These are phyloP conservation scores for Drosophila antonietae DNA, from an alignment of 2,888 invertebrate species.

Conservation along the genomic window DNA sequence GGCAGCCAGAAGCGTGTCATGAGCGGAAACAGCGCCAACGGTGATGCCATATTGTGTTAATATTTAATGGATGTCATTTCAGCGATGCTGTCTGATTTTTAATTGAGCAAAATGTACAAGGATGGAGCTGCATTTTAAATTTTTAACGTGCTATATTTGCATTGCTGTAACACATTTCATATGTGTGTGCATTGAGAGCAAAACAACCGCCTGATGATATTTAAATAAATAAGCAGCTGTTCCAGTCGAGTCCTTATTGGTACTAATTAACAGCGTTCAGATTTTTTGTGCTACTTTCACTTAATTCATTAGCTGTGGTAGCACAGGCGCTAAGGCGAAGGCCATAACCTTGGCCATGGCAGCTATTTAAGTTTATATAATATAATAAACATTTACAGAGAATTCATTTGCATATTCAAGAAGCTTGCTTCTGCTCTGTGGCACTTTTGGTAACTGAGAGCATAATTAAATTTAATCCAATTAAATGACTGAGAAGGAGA, in stretches of 20 bases:
- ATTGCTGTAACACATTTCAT: slow-evolving; percentile 16
- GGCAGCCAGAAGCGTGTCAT: slow-evolving; percentile 29
- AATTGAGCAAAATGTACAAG: slow-evolving; percentile 46
- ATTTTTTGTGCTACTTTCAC: slow-evolving; percentile 27
- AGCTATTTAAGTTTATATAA: slow-evolving; percentile 53
- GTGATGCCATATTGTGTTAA: slow-evolving; percentile 49
- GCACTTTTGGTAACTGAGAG: slow-evolving; percentile 49
- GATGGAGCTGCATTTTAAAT: slow-evolving; percentile 24
- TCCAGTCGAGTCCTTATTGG: slow-evolving; percentile 6
- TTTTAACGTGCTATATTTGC: slow-evolving; percentile 18
- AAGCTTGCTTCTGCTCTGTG: slow-evolving; percentile 8
- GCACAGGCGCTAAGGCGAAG: slow-evolving; percentile 27
- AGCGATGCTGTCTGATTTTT: slow-evolving; percentile 47
- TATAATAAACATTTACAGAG: slow-evolving; percentile 60
- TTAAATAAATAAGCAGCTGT: slow-evolving; percentile 20
- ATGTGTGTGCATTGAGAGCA: slow-evolving; percentile 5
- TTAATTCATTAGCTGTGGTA: slow-evolving; percentile 49
- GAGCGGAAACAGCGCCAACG: slow-evolving; percentile 33
- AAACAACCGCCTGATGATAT: slow-evolving; percentile 18
- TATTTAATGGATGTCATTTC: slow-evolving; percentile 56
- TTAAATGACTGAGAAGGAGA: slow-evolving; percentile 60
- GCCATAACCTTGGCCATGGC: slow-evolving; percentile 27
- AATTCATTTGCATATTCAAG: slow-evolving; percentile 64
- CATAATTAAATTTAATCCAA: slow-evolving; percentile 72
- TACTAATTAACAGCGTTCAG: slow-evolving; percentile 22